phyloP scores from a whole-genome alignment of 2,113 vertebrate species.

The Gymnogyps californianus region DNA sequence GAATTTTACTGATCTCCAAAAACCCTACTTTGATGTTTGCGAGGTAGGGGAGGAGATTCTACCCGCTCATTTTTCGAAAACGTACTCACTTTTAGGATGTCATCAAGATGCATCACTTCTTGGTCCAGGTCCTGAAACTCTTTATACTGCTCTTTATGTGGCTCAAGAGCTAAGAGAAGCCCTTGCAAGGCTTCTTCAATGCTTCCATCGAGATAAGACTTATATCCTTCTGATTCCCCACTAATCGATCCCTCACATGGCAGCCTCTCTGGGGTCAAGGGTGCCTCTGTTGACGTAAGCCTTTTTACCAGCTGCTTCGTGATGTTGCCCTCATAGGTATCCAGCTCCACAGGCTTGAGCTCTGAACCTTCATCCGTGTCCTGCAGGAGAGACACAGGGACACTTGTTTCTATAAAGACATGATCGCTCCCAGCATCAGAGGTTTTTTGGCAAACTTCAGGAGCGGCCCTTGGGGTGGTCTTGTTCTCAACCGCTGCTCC shows the following conservation, averaged over 20 bases:
- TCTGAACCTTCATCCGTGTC: slow-evolving; percentile 82
- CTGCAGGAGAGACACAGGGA: slow-evolving; percentile 74
- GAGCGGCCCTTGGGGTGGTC: not conserved
- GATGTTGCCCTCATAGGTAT: slow-evolving; percentile 89
- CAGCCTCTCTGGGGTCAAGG: slow-evolving; percentile 50
- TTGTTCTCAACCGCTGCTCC: not conserved
- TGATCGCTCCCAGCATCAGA: slow-evolving; percentile 47
- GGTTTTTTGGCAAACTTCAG: slow-evolving; percentile 50
- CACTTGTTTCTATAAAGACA: slow-evolving; percentile 75
- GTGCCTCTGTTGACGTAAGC: slow-evolving; percentile 85
- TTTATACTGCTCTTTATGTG: slow-evolving; percentile 85
- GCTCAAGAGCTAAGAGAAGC: slow-evolving; percentile 87
- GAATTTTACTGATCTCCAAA: not conserved
- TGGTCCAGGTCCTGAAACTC: slow-evolving; percentile 94
- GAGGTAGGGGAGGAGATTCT: not conserved
- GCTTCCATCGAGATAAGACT: slow-evolving; percentile 85
- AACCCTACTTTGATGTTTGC: not conserved
- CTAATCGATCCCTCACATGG: slow-evolving; percentile 70
- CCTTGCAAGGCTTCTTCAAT: slow-evolving; percentile 92
- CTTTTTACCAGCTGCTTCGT: slow-evolving; percentile 93
- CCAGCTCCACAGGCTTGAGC: slow-evolving; percentile 94
- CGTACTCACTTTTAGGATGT: slow-evolving; percentile 90
- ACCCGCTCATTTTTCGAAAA: not conserved
- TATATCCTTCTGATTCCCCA: slow-evolving; percentile 83
- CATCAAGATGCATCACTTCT: slow-evolving; percentile 91